Base-by-base conservation (phyloP, 2,797 vertebrate genomes). In the Gobionotothen gibberifrons region DNA sequence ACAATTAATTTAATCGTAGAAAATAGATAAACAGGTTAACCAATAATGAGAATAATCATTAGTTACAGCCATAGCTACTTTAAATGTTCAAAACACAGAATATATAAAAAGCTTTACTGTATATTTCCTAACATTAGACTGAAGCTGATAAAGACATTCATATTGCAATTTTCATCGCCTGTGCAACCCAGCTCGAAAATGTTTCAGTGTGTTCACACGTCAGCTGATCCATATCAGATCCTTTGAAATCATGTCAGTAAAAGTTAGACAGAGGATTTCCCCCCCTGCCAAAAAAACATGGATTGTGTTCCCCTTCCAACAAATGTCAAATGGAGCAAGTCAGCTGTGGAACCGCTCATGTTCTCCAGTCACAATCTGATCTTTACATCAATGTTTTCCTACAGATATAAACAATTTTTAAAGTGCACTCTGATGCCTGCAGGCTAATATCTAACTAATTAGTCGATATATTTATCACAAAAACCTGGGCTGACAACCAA, bases 151-250 rank as follows among this genome's bases (percentile, higher is more conserved):
- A 52, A 64, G 32, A 14, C 3, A 5, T 19, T 51, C 4, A n/a
- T n/a, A 26, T 11, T 32, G 5, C 22, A 22, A 15, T 59, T 59
- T 67, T 69, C 9, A 10, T 57, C 0, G 15, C 16, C 16, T 26
- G 32, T 17, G 26, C 43, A 57, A 57, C 15, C 4, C 11, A 11
- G 9, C 56, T 40, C 5, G 2, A 67, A 22, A n/a, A 4, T 6
- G 36, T 77, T 72, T 76, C 69, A 72, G 47, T 11, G 22, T 19
- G 32, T 63, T 44, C 76, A 61, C 43, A 58, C 7, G 19, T 60
- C 78, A 79, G 72, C 81, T 76, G 80, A 85, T 83, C 51, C 64
- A 15, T 68, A 69, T 72, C 69, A 66, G 75, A 57, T 65, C 57
- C 63, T 70, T 46, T 71, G 22, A 82, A 32, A 63, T 57, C 22